A percentile compares a stretch with the other conserved stretches of the same genome.
phyloP scores from a whole-genome alignment of 2,888 invertebrate genomes.

The Amphipyra tragopoginis region DNA sequence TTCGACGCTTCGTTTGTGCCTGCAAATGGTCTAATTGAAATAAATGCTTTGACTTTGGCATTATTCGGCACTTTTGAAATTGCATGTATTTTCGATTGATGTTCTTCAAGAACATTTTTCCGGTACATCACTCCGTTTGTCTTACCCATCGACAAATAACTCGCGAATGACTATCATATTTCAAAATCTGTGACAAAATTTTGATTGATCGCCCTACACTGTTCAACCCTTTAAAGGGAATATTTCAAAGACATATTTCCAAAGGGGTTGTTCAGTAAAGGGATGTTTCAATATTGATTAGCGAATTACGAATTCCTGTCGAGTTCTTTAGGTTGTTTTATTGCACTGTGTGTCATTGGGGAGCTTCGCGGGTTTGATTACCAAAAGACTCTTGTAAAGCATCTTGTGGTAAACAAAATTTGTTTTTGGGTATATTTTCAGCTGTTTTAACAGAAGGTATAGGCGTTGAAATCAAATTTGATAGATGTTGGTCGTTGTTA shows the following conservation, averaged over 20 bases:
- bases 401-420: neutral
- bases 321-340: conserved; percentile 61
- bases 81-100: neutral
- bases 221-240: conserved; percentile 59
- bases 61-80: too few relatives aligned
- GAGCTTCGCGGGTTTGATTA: conserved; percentile 48
- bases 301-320: conserved; percentile 71
- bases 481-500: too few relatives aligned
- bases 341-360: conserved; percentile 52
- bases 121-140: conserved; percentile 31
- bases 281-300: conserved; percentile 72
- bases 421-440: too few relatives aligned
- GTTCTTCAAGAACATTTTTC: conserved; percentile 12
- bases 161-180: conserved; percentile 61
- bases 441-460: too few relatives aligned
- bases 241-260: conserved; percentile 76
- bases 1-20: too few relatives aligned
- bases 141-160: conserved; percentile 50
- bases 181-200: conserved; percentile 62
- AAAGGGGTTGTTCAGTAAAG: conserved; percentile 64
- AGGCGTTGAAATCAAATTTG: too few relatives aligned
- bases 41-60: too few relatives aligned
- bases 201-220: conserved; percentile 57
- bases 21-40: too few relatives aligned
- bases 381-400: conserved; percentile 13